Base-by-base conservation (phyloP, 2,888 invertebrate genomes). In the Eilema depressum region DNA sequence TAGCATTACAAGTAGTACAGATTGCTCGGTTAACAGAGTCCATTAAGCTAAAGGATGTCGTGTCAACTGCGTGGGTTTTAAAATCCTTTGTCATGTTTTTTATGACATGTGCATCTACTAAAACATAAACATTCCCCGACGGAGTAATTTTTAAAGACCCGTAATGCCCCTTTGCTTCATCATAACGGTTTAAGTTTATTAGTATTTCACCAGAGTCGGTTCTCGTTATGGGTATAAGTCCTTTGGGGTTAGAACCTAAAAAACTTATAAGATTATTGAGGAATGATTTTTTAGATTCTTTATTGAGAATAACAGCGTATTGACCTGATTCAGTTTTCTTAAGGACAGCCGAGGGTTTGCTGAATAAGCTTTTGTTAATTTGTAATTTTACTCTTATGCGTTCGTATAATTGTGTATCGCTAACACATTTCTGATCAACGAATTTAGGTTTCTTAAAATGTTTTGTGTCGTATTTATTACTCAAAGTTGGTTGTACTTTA, bases 81-180 rank as follows among this genome's bases (percentile, higher is more conserved):
- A 66, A 71, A n/a, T 71, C 69, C 67, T 82, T 79, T 12, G 72
- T 71, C 53, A 83, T 75, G 11, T 66, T 68, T 75, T 84, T 79
- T 4, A 85, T 68, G 26, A 78, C 56, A 47, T 79, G 76, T 70
- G 90, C 84, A 70, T 91, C 85, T 26, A 90, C 77, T 23, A 84
- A 72, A 23, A 91, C 76, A 69, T 85, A 89, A 75, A 93, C 85
- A 75, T 89, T 91, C 26, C 91, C 91, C 1, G 92, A 91, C 14
- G 85, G 72, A 47, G 90, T 87, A 8, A 92, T 86, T 83, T 89
- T 92, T 26, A 93, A 78, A 28, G 86, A 85, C 53, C 86, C 88
- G 73, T 84, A 83, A 62, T 82, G 75, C 26, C 69, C 78, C 41
- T 80, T 82, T 10, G 53, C 67, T 41, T 83, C 73, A 3, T 72